Percentiles rank a stretch among this genome's conserved stretches.
Conservation (phyloP, 1,140 invertebrate genomes). For the Trichomalopsis sarcophagae region DNA sequence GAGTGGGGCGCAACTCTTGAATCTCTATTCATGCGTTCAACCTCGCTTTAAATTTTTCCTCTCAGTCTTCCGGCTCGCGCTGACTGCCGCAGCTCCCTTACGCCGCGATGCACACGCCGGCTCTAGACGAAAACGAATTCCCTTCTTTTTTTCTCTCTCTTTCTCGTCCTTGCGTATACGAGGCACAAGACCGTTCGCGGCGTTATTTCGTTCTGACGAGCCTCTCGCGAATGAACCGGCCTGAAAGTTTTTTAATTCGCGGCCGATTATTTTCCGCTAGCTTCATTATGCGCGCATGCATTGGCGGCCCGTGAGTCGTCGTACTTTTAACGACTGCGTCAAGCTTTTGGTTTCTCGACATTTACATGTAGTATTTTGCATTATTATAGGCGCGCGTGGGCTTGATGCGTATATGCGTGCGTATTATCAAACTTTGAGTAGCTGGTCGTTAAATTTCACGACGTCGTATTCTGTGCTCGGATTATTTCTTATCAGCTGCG, state of each 20-base stretch:
- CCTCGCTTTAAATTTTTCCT: slow-evolving; percentile 36
- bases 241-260: not conserved
- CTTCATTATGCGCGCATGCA: not conserved
- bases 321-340: not conserved
- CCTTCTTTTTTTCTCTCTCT: slow-evolving; percentile 12
- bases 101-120: not conserved
- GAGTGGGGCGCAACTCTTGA: slow-evolving; percentile 55
- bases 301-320: not conserved
- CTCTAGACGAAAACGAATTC: slow-evolving; percentile 15
- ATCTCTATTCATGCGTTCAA: slow-evolving; percentile 60
- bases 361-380: not conserved
- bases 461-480: not conserved
- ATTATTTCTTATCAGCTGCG: not conserved
- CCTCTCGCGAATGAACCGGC: not conserved
- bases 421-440: not conserved
- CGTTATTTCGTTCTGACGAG: not conserved
- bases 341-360: not conserved
- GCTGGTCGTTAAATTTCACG: not conserved
- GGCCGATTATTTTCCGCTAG: not conserved
- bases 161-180: not conserved
- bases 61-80: slow-evolving; percentile 22
- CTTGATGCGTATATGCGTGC: not conserved
- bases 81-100: slow-evolving; percentile 19
- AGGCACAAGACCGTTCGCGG: not conserved
- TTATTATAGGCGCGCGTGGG: not conserved